Percentiles rank a stretch among this genome's conserved stretches.
Conservation (phyloP, 2,797 vertebrate species). For the Uromys caudimaculatus region DNA sequence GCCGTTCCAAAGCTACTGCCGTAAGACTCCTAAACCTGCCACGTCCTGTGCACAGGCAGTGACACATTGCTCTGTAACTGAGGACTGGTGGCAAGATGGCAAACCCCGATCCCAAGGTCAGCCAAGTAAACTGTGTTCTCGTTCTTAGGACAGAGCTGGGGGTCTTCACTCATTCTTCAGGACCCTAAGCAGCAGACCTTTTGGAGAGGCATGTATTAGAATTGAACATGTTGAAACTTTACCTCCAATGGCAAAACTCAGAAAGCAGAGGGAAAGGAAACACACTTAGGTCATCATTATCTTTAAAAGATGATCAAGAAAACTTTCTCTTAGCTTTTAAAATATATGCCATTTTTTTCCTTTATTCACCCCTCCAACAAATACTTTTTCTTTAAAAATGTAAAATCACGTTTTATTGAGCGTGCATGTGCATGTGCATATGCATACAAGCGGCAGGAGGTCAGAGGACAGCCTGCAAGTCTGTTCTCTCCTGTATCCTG, state of each 20-base stretch:
- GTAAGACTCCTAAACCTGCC: constrained; percentile 5
- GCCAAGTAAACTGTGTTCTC: not conserved
- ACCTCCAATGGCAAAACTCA: not conserved
- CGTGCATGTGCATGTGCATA: not conserved
- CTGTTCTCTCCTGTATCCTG: not conserved
- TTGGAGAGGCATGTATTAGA: not conserved
- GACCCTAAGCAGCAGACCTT: not conserved
- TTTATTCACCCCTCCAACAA: constrained; percentile 51
- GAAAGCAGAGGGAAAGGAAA: not conserved
- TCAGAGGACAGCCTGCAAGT: not conserved
- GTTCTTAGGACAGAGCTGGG: not conserved
- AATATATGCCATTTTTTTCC: not conserved
- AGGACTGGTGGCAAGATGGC: not conserved
- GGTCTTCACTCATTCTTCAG: constrained; percentile 1
- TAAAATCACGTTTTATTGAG: not conserved
- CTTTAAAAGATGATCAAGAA: constrained; percentile 19
- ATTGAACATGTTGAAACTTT: constrained; percentile 10
- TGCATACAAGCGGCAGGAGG: too few relatives aligned
- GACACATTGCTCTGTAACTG: not conserved
- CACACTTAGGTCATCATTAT: not conserved
- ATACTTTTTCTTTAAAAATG: constrained; percentile 8
- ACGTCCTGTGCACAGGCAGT: not conserved
- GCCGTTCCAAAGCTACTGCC: constrained; percentile 50
- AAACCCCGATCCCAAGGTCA: constrained; percentile 12
- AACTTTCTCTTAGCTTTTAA: not conserved